Evolutionary conservation across 2,113 vertebrate genomes (phyloP).

Genomic region (Caloenas nicobarica): DNA sequence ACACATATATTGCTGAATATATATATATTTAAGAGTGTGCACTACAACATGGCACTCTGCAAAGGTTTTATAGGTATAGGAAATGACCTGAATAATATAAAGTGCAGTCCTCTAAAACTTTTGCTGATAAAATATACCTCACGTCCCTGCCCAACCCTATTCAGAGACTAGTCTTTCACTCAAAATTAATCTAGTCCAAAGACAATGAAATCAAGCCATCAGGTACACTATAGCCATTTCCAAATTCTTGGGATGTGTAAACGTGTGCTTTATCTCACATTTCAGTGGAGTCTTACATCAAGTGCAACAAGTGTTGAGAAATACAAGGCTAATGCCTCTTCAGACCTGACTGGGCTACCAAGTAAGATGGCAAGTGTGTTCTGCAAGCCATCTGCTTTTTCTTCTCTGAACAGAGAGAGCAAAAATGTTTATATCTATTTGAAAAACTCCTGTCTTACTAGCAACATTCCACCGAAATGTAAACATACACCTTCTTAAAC

Average conservation of each 20-base stretch:
- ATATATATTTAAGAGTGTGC: not conserved
- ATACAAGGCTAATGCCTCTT: not conserved
- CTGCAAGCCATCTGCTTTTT: not conserved
- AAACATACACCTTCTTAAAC: not conserved
- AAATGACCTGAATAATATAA: not conserved
- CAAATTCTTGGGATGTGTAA: not conserved
- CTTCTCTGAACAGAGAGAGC: not conserved
- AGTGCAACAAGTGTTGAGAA: not conserved
- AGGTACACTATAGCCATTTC: not conserved
- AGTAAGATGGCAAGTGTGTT: not conserved
- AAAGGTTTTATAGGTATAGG: not conserved
- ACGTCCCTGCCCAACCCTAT: not conserved
- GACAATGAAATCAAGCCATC: not conserved
- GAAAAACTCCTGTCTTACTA: not conserved
- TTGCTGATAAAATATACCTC: not conserved
- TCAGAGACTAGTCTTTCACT: not conserved
- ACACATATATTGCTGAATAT: not conserved
- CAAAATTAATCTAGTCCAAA: not conserved
- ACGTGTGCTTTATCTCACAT: not conserved
- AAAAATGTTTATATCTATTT: not conserved
- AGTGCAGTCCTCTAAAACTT: not conserved
- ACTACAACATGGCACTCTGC: not conserved
- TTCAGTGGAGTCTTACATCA: not conserved
- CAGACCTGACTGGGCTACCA: not conserved
- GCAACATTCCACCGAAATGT: not conserved